Evolutionary conservation across 2,113 vertebrate genomes (phyloP), one percentile per base, ranked within the genome.

Genomic region (Caranx melampygus): DNA sequence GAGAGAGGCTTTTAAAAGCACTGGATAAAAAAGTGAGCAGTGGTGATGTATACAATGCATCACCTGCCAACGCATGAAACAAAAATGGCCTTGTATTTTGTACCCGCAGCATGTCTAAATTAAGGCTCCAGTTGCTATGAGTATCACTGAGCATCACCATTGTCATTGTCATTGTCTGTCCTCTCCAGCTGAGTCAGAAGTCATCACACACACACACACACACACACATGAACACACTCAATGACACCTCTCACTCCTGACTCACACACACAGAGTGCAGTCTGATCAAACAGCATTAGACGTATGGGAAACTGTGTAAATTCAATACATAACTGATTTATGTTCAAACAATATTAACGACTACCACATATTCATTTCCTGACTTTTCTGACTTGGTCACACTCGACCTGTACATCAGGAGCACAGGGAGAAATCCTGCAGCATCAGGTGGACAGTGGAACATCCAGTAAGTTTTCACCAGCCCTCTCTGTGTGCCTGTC

Each of bases 81-180:
- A 10, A 20, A 20, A 59, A 73, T 6, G 55, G 54, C 67, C 42
- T 62, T 49, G 72, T 54, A 20, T 62, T 75, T 18, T 4, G 40
- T 71, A 44, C 75, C 73, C 66, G 80, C 82, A 65, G 70, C 71
- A n/a, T 11, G 63, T 87, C 85, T 72, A 81, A 72, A 75, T 78
- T 75, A 79, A 84, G 75, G 47, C 52, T 44, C 42, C 47, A 10
- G 66, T 75, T 69, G 34, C 64, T 21, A 55, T 68, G 79, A 61
- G 51, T 72, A 57, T 69, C 16, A 75, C 79, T 68, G 77, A 78
- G 65, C 55, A 75, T 87, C 82, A 78, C 65, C 77, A 65, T 83
- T 81, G 79, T 66, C 79, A 66, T 85, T 81, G 82, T 89, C 88
- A 87, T 87, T 87, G 85, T 83, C 76, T 75, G 82, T 12, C 82